These are phyloP conservation scores for Limnephilus rhombicus DNA, from an alignment of 2,888 invertebrate genomes.

Conservation along the genomic window DNA sequence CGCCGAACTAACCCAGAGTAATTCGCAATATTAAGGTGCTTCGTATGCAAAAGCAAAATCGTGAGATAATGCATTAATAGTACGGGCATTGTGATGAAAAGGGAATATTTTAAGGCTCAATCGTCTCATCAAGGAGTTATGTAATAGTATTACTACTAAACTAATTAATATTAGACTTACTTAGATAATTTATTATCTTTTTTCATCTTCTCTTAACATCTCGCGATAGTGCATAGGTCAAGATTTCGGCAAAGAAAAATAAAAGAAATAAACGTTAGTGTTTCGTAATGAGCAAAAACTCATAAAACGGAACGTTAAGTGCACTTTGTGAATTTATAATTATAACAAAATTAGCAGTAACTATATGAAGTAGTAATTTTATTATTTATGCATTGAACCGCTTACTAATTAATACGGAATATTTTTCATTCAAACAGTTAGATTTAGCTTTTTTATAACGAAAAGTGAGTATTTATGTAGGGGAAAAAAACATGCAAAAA, in stretches of 20 bases:
- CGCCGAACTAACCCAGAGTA: not conserved
- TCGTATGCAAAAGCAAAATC: not conserved
- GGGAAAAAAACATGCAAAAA: too few relatives aligned
- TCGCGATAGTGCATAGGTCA: not conserved
- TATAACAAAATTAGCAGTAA: too few relatives aligned
- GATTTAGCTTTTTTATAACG: too few relatives aligned
- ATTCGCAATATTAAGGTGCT: not conserved
- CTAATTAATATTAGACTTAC: not conserved
- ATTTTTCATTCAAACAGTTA: too few relatives aligned
- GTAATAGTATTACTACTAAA: not conserved
- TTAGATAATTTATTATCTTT: too few relatives aligned
- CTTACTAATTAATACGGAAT: too few relatives aligned
- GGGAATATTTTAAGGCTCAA: not conserved
- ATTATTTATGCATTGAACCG: too few relatives aligned
- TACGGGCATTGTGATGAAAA: not conserved
- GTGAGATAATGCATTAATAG: not conserved
- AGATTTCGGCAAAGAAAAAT: not conserved
- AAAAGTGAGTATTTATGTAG: too few relatives aligned
- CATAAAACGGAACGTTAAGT: not conserved
- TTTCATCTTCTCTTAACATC: too few relatives aligned
- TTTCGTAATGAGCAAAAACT: not conserved
- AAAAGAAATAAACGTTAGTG: not conserved
- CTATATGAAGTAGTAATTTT: too few relatives aligned
- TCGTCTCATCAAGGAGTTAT: not conserved
- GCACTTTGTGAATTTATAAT: not conserved